Evolutionary conservation across 2,888 invertebrate genomes (phyloP).

Genomic region (Ormyrus thymus): DNA sequence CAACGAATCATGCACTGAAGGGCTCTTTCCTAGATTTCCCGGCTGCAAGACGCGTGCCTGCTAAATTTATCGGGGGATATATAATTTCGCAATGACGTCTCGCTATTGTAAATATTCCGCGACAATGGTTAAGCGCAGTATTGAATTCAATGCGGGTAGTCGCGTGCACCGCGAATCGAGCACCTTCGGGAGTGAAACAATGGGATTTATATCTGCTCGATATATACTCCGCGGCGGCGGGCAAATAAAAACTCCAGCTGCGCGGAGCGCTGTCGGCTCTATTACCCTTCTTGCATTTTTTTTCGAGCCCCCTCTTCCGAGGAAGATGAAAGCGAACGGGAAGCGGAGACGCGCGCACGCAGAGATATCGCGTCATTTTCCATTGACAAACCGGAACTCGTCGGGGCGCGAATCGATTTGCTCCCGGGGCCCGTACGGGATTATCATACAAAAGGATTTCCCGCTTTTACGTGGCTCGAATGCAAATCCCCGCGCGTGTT

Average conservation of each 20-base stretch:
- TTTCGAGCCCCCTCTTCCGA: slow-evolving; percentile 28
- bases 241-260: slow-evolving; percentile 29
- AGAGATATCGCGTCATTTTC: slow-evolving; percentile 59
- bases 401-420: slow-evolving; percentile 67
- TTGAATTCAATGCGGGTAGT: slow-evolving; percentile 60
- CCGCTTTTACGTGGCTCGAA: slow-evolving; percentile 66
- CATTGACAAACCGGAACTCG: slow-evolving; percentile 65
- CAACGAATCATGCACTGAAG: too few species aligned
- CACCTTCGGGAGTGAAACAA: slow-evolving; percentile 60
- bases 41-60: slow-evolving; percentile 21
- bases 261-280: slow-evolving; percentile 15
- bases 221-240: slow-evolving; percentile 48
- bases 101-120: slow-evolving; percentile 54
- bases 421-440: slow-evolving; percentile 59
- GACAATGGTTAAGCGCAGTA: slow-evolving; percentile 54
- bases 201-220: slow-evolving; percentile 61
- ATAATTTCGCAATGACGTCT: slow-evolving; percentile 54
- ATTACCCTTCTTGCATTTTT: slow-evolving; percentile 8
- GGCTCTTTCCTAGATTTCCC: too few species aligned
- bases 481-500: slow-evolving; percentile 62
- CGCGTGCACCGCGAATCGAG: slow-evolving; percentile 55
- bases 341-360: slow-evolving; percentile 28
- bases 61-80: slow-evolving; percentile 51
- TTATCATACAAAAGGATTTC: slow-evolving; percentile 68
- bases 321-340: slow-evolving; percentile 47